These are phyloP conservation scores for Eupeodes luniger DNA, from an alignment of 2,888 invertebrate species.

Conservation along the genomic window DNA sequence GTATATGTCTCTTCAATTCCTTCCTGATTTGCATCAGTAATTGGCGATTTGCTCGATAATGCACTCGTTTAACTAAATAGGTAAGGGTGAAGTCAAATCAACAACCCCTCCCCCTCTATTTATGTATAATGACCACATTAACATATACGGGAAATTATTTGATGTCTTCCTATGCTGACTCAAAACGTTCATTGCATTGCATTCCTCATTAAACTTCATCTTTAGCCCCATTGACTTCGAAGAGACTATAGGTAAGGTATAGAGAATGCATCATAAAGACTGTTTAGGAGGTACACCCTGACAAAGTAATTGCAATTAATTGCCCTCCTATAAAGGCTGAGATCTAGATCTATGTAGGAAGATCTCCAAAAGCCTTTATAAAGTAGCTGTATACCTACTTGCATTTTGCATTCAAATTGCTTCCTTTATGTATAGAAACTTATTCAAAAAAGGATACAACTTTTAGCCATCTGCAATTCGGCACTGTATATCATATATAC, in stretches of 20 bases:
- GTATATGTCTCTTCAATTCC: not conserved
- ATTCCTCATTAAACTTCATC: not conserved
- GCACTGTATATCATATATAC: not conserved
- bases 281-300: not conserved
- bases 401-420: constrained; percentile 72
- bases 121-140: constrained; percentile 44
- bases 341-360: constrained; percentile 48
- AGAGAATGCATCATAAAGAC: too few species aligned
- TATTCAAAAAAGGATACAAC: constrained; percentile 47
- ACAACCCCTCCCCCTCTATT: constrained; percentile 7
- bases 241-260: too few species aligned
- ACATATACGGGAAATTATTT: constrained; percentile 34
- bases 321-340: constrained; percentile 62
- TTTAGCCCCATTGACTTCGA: not conserved
- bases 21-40: constrained; percentile 56
- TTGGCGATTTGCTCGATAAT: constrained; percentile 60
- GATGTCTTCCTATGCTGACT: constrained; percentile 29
- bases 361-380: constrained; percentile 17
- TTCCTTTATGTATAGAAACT: constrained; percentile 47
- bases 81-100: constrained; percentile 22
- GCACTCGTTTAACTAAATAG: constrained; percentile 28
- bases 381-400: constrained; percentile 20
- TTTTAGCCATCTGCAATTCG: not conserved
- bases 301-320: constrained; percentile 74
- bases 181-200: not conserved